Evolutionary conservation across 2,888 invertebrate species (phyloP), one percentile per base, ranked within the genome.

Genomic region (Ochlodes sylvanus): DNA sequence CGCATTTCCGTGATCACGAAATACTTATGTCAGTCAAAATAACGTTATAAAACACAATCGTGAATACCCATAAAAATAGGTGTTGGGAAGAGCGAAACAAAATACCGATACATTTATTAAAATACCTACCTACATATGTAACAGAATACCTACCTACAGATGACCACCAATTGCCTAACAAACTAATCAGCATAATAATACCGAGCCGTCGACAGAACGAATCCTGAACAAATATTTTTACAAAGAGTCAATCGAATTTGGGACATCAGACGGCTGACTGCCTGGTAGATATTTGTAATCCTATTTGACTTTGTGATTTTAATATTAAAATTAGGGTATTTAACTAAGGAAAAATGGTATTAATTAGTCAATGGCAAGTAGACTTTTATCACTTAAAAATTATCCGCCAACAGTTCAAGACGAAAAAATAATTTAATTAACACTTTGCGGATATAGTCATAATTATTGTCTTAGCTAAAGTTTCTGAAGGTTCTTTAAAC

Each of bases 141-240:
- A 15, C 57, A 21, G 21, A 17, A 14, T 7, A n/a, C n/a, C 10
- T 15, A 63, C n/a, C 9, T 63, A 44, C 12, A 12, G 12, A 56
- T 56, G 55, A 55, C 34, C 27, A 61, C 12, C 50, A 17, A 50
- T 50, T 52, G 21, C 52, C 50, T 61, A 61, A 57, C 34, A 19
- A 55, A 52, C 27, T 52, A 61, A 63, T 63, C 55, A 63, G 17
- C 63, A 63, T 63, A 63, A 63, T 63, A 44, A 56, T 64, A 17
- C 52, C 14, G 55, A 54, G 27, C 21, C 32, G 47, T 32, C 52
- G 15, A 15, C 60, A 17, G 54, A 54, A 54, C 63, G 63, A 63
- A 63, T 63, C 63, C 63, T 63, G 54, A 63, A 63, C 63, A 63
- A 63, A 63, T 63, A 63, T 63, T 63, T 63, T 63, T 54, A 41